Percentiles rank a stretch among this genome's conserved stretches.
phyloP scores from a whole-genome alignment of 2,113 vertebrate species.

The Thunnus maccoyii region DNA sequence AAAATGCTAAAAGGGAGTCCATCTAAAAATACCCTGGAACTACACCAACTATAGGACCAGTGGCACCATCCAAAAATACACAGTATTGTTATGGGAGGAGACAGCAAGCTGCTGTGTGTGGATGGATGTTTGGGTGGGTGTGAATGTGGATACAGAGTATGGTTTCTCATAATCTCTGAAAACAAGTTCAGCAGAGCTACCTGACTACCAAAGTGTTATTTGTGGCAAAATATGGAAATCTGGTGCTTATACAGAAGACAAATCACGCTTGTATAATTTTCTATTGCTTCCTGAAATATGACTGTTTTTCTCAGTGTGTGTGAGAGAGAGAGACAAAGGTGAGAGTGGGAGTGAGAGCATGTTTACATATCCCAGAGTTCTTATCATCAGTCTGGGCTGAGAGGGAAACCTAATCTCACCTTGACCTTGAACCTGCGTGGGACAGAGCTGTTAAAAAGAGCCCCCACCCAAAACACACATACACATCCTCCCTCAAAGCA shows the following conservation, averaged over 20 bases:
- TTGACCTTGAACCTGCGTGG: conserved; percentile 60
- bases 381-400: conserved; percentile 65
- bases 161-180: conserved; percentile 19
- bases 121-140: conserved; percentile 31
- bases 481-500: neutral
- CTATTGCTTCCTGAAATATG: conserved; percentile 27
- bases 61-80: conserved; percentile 61
- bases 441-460: conserved; percentile 8
- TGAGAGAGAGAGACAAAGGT: conserved; percentile 25
- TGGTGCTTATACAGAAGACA: neutral
- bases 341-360: conserved; percentile 49
- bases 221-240: conserved; percentile 32
- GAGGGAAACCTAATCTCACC: conserved; percentile 65
- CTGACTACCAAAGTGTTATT: conserved; percentile 21
- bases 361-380: conserved; percentile 74
- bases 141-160: neutral
- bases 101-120: conserved; percentile 25
- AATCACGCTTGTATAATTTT: conserved; percentile 25
- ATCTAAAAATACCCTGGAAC: conserved; percentile 55
- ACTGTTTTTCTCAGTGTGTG: conserved; percentile 7
- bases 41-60: conserved; percentile 39
- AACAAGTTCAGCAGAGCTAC: conserved; percentile 30
- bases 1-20: conserved; percentile 46
- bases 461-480: neutral
- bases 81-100: conserved; percentile 51